These are phyloP conservation scores for Stegophylla sp. DNA, from an alignment of 2,888 invertebrate species.

Conservation along the genomic window DNA sequence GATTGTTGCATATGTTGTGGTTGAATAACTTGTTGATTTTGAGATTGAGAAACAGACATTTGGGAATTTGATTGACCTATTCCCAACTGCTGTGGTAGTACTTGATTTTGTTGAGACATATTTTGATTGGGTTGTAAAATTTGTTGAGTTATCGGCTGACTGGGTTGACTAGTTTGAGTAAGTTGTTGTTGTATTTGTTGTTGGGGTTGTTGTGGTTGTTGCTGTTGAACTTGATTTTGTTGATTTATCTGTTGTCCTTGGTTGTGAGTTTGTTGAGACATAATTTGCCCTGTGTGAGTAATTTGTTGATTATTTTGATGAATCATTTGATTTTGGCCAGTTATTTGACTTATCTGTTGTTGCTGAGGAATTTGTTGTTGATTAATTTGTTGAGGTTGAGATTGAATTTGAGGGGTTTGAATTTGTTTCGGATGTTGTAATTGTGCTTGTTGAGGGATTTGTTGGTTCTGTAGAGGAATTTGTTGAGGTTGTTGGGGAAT, in stretches of 20 bases:
- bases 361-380: conserved; percentile 63
- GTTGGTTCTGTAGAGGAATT: conserved; percentile 67
- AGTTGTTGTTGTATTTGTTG: conserved; percentile 67
- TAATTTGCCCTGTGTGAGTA: conserved; percentile 56
- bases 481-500: conserved; percentile 65
- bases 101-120: conserved; percentile 66
- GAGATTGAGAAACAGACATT: conserved; percentile 54
- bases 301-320: conserved; percentile 61
- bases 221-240: conserved; percentile 61
- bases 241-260: conserved; percentile 57
- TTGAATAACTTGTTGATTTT: conserved; percentile 60
- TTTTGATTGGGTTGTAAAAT: conserved; percentile 67
- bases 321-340: conserved; percentile 60
- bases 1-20: conserved; percentile 59
- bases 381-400: conserved; percentile 61
- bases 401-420: conserved; percentile 63
- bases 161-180: conserved; percentile 56
- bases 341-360: conserved; percentile 64
- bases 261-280: conserved; percentile 43
- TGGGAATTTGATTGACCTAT: conserved; percentile 44
- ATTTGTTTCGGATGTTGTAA: conserved; percentile 64
- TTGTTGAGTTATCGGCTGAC: conserved; percentile 64
- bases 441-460: conserved; percentile 65
- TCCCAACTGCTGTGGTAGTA: conserved; percentile 57
- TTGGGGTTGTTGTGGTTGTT: conserved; percentile 65